Conservation (phyloP, 2,888 invertebrate species). For the Nomada goodeniana region DNA sequence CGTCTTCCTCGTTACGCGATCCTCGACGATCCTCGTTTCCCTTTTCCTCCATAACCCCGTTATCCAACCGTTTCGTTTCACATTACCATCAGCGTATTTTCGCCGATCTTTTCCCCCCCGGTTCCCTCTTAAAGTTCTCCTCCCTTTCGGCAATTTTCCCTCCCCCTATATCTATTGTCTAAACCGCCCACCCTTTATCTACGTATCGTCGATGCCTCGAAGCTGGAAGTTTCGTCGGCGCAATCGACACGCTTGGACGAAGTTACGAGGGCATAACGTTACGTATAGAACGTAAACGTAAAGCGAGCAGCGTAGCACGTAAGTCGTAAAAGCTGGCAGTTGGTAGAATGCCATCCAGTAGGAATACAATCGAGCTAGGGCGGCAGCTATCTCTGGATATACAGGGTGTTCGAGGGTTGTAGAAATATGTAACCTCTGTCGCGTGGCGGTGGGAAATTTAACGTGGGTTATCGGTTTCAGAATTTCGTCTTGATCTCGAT, state of each 20-base stretch:
- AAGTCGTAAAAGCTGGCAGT: constrained; percentile 71
- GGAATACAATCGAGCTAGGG: constrained; percentile 35
- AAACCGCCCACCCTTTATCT: background rate
- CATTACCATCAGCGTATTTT: background rate
- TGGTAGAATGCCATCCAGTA: constrained; percentile 65
- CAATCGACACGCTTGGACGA: constrained; percentile 69
- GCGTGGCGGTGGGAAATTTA: too few species aligned
- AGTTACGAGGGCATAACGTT: constrained; percentile 77
- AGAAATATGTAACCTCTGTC: too few species aligned
- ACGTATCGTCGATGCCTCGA: constrained; percentile 31
- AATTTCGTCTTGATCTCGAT: too few species aligned
- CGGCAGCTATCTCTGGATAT: background rate
- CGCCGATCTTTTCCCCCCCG: background rate
- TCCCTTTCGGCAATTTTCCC: background rate
- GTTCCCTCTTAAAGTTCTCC: background rate
- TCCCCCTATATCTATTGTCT: background rate
- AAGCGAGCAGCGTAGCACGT: constrained; percentile 73
- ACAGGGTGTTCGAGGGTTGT: too few species aligned
- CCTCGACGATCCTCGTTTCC: too few species aligned
- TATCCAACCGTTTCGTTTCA: too few species aligned
- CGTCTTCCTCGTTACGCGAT: too few species aligned
- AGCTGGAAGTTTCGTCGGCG: constrained; percentile 61
- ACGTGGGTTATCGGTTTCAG: too few species aligned
- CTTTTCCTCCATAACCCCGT: too few species aligned
- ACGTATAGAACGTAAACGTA: constrained; percentile 73